phyloP scores from a whole-genome alignment of 1,140 invertebrate genomes.

The Batillaria attramentaria region DNA sequence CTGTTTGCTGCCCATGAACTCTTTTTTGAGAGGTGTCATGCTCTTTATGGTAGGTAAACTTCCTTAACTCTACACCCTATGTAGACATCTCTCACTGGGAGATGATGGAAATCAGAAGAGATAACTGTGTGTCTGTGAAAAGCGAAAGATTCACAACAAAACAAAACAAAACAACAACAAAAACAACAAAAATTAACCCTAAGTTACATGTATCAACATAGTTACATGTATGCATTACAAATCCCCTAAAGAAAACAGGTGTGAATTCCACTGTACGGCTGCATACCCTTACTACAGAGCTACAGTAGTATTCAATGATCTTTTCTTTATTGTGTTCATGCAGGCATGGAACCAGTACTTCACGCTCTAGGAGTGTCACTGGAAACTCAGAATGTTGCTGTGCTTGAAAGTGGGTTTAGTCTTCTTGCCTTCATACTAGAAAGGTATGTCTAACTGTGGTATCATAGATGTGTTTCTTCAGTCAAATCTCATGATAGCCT shows the following conservation, averaged over 20 bases:
- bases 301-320: too few species aligned
- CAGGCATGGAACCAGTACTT: slow-evolving; percentile 18
- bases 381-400: slow-evolving; percentile 15
- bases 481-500: too few species aligned
- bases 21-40: slow-evolving; percentile 19
- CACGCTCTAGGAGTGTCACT: background rate
- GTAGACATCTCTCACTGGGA: too few species aligned
- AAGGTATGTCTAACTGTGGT: background rate
- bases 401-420: background rate
- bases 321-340: too few species aligned
- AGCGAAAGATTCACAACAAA: background rate
- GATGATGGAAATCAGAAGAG: too few species aligned
- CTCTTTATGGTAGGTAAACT: slow-evolving; percentile 9
- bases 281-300: too few species aligned
- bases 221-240: background rate
- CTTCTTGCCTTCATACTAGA: slow-evolving; percentile 1
- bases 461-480: too few species aligned
- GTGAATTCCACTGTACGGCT: too few species aligned
- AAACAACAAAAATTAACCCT: too few species aligned
- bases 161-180: too few species aligned
- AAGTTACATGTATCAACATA: background rate
- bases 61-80: background rate
- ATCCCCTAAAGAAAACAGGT: background rate
- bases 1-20: slow-evolving; percentile 1
- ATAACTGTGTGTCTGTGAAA: background rate